Percentiles rank a stretch among this genome's conserved stretches.
Conservation (phyloP, 2,113 vertebrate species). For the Campylorhamphus procurvoides region DNA sequence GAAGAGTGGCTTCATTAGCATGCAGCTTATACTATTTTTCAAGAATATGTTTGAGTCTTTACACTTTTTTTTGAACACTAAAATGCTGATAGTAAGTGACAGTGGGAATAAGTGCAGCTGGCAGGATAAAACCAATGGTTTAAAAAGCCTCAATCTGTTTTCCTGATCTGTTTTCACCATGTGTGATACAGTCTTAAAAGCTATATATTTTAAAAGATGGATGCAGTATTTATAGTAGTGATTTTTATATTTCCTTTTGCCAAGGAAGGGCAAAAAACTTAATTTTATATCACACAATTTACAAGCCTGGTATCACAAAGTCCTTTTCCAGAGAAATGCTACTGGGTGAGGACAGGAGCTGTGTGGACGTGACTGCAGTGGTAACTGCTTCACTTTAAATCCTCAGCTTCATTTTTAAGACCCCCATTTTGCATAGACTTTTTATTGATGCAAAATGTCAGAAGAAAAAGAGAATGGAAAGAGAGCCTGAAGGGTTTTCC, state of each 20-base stretch:
- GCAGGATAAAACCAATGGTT: constrained; percentile 51
- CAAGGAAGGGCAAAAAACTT: constrained; percentile 31
- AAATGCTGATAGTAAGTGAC: constrained; percentile 60
- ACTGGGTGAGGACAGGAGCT: not conserved
- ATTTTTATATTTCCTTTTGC: constrained; percentile 38
- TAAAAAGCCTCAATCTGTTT: constrained; percentile 67
- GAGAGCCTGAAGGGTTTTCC: not conserved
- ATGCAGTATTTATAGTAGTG: constrained; percentile 12
- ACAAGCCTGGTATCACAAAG: constrained; percentile 1
- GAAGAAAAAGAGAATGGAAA: not conserved
- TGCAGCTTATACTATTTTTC: constrained; percentile 45
- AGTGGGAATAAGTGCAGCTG: constrained; percentile 52
- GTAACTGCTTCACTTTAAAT: not conserved
- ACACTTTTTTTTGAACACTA: constrained; percentile 11
- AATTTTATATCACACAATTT: constrained; percentile 33
- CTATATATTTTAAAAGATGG: constrained; percentile 32
- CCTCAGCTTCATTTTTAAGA: not conserved
- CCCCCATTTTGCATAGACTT: not conserved
- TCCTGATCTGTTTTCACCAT: constrained; percentile 53
- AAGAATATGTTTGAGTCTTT: constrained; percentile 45
- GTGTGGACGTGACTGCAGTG: not conserved
- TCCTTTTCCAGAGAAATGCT: not conserved
- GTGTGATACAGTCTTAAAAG: constrained; percentile 26
- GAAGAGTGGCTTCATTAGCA: constrained; percentile 50
- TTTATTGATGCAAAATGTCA: not conserved